Evolutionary conservation across 2,888 invertebrate species (phyloP).

Genomic region (Drosophila siamana): DNA sequence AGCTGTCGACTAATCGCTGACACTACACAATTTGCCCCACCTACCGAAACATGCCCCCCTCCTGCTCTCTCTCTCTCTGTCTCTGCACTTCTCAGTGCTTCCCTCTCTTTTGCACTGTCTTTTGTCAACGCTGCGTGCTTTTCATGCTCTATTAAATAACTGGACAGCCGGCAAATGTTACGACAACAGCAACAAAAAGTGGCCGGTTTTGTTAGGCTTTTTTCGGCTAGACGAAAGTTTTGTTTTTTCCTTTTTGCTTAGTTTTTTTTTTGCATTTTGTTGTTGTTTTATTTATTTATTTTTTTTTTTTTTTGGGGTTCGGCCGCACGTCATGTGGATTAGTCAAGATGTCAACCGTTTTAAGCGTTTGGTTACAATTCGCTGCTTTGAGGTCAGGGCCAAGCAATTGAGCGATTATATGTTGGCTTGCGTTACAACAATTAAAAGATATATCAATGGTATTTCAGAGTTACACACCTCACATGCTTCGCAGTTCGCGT

Average conservation of each 20-base stretch:
- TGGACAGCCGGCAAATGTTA: slow-evolving; percentile 38
- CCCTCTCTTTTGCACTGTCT: neutral
- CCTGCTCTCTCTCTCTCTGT: slow-evolving; percentile 3
- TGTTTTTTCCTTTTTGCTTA: slow-evolving; percentile 2
- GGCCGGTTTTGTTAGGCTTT: slow-evolving; percentile 19
- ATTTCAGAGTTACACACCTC: neutral
- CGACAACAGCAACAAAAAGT: slow-evolving; percentile 1
- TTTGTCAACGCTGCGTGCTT: slow-evolving; percentile 56
- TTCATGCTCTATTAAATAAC: slow-evolving; percentile 67
- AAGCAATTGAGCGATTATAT: slow-evolving; percentile 27
- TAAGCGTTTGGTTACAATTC: slow-evolving; percentile 32
- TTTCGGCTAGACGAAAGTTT: slow-evolving; percentile 6
- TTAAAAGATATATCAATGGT: slow-evolving; percentile 14
- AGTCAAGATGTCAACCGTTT: slow-evolving; percentile 40
- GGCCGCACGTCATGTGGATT: slow-evolving; percentile 17
- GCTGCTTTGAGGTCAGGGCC: slow-evolving; percentile 47
- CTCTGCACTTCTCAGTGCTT: neutral
- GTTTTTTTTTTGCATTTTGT: too few relatives aligned
- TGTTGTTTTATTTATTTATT: too few relatives aligned
- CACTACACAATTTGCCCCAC: slow-evolving; percentile 48
- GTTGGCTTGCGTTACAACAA: slow-evolving; percentile 12
- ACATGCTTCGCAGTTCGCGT: neutral
- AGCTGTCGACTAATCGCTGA: slow-evolving; percentile 81
- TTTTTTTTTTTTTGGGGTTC: slow-evolving; percentile 6
- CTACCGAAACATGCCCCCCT: slow-evolving; percentile 1